Conservation (phyloP, 1,140 invertebrate genomes). For the Leptopilina clavipes region DNA sequence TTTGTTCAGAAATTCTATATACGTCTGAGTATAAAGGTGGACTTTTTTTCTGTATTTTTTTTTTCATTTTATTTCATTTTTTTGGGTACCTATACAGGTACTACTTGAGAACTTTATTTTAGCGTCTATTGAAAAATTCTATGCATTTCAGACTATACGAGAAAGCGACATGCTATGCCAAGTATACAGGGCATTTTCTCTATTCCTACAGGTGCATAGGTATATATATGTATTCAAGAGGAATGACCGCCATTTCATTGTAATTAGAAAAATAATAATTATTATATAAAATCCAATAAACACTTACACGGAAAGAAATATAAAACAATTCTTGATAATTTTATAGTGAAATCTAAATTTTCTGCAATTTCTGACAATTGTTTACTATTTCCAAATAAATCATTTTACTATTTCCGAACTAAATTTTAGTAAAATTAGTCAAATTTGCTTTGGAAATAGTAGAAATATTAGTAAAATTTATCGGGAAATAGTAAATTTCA, state of each 20-base stretch:
- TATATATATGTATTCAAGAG: not conserved
- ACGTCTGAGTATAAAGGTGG: not conserved
- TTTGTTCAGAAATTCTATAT: constrained; percentile 26
- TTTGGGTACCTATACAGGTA: constrained; percentile 19
- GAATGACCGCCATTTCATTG: not conserved
- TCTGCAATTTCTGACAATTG: no score
- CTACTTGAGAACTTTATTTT: constrained; percentile 47
- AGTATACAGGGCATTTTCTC: constrained; percentile 8
- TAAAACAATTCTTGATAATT: no score
- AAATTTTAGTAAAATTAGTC: no score
- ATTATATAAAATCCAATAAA: no score
- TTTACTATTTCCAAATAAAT: no score
- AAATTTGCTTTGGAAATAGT: no score
- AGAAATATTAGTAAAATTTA: no score
- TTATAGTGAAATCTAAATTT: no score
- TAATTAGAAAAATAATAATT: not conserved
- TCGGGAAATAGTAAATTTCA: no score
- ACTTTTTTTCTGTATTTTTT: not conserved
- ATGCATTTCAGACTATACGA: constrained; percentile 55
- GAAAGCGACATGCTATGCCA: constrained; percentile 17
- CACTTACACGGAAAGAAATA: no score
- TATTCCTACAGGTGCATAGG: not conserved
- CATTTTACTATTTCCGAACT: no score
- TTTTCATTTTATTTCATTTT: no score
- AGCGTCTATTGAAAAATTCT: constrained; percentile 56